Evolutionary conservation across 2,797 vertebrate genomes (phyloP).

Genomic region (Rhinichthys osculus): DNA sequence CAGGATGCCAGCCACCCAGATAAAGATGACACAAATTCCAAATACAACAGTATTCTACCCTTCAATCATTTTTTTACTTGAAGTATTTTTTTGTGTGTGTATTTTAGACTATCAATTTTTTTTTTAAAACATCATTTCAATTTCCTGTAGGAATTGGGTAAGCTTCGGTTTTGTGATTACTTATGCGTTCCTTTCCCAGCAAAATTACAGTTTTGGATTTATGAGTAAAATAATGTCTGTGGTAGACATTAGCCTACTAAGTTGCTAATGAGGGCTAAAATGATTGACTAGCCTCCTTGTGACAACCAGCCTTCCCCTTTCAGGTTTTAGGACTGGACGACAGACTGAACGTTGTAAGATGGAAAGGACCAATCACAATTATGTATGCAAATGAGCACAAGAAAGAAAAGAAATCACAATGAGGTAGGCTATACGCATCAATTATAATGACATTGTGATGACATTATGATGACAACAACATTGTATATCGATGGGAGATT

Average conservation of each 20-base stretch:
- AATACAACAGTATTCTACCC: background rate
- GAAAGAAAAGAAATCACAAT: background rate
- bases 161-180: background rate
- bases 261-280: background rate
- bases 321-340: background rate
- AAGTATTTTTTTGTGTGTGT: no score
- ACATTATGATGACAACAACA: background rate
- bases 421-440: background rate
- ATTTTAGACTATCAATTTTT: background rate
- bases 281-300: background rate
- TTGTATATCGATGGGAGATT: background rate
- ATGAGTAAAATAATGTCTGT: background rate
- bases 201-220: background rate
- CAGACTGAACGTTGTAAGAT: background rate
- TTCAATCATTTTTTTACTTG: background rate
- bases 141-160: background rate
- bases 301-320: background rate
- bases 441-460: background rate
- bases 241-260: background rate
- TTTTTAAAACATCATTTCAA: background rate
- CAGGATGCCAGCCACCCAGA: constrained; percentile 28
- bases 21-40: background rate
- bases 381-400: background rate
- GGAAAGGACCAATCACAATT: constrained; percentile 5
- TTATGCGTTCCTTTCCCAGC: background rate